Conservation (phyloP, 2,113 vertebrate species). For the Cyprinodon variegatus region DNA sequence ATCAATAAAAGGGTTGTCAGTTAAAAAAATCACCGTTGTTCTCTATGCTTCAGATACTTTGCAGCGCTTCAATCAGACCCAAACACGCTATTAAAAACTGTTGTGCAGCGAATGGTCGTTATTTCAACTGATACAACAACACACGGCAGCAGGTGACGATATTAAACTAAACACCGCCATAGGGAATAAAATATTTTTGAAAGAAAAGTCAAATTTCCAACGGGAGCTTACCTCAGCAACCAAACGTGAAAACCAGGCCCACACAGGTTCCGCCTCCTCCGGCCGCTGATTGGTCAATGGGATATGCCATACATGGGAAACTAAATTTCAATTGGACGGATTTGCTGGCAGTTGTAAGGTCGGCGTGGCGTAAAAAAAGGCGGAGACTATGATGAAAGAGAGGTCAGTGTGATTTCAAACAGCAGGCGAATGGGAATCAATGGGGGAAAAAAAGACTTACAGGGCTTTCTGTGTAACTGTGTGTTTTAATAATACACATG, state of each 20-base stretch:
- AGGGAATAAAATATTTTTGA: slow-evolving; percentile 44
- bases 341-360: slow-evolving; percentile 33
- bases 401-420: slow-evolving; percentile 61
- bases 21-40: slow-evolving; percentile 75
- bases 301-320: background rate
- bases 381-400: slow-evolving; percentile 40
- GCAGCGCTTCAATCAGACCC: slow-evolving; percentile 44
- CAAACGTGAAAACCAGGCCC: slow-evolving; percentile 72
- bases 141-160: background rate
- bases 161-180: background rate
- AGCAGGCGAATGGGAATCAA: slow-evolving; percentile 46
- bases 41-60: slow-evolving; percentile 70
- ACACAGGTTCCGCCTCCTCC: slow-evolving; percentile 47
- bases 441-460: background rate
- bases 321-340: slow-evolving; percentile 52
- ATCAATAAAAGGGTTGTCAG: slow-evolving; percentile 19
- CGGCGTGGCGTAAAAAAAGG: slow-evolving; percentile 37
- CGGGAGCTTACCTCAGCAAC: slow-evolving; percentile 74
- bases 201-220: slow-evolving; percentile 71
- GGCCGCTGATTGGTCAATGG: slow-evolving; percentile 43
- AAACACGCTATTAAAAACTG: slow-evolving; percentile 30
- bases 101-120: background rate
- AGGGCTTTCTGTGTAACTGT: background rate
- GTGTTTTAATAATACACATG: background rate
- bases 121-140: slow-evolving; percentile 6